phyloP scores from a whole-genome alignment of 2,113 vertebrate genomes.

The Alectura lathami region DNA sequence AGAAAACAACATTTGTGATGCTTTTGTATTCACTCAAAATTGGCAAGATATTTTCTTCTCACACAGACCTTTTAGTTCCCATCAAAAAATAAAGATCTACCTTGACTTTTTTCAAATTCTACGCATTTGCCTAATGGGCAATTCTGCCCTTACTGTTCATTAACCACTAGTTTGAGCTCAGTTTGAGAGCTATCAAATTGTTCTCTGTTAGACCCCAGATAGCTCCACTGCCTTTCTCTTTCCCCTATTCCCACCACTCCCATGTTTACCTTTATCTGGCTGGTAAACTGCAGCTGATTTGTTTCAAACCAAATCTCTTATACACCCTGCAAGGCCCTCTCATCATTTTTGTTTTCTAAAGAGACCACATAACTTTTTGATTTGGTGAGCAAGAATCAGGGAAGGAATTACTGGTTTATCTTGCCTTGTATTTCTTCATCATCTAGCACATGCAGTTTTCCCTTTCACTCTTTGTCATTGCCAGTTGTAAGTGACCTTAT shows the following conservation, averaged over 20 bases:
- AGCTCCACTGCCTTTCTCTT: neutral
- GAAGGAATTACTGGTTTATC: neutral
- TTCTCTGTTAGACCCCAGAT: neutral
- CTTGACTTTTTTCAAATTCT: neutral
- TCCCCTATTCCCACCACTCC: neutral
- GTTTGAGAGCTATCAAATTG: neutral
- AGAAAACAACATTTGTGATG: neutral
- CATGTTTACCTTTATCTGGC: neutral
- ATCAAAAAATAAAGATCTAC: neutral
- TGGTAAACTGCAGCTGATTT: neutral
- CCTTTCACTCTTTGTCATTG: neutral
- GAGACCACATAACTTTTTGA: neutral
- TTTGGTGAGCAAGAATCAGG: neutral
- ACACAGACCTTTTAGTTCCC: neutral
- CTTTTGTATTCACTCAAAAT: neutral
- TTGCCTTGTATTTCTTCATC: neutral
- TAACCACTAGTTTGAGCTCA: neutral
- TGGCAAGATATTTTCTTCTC: neutral
- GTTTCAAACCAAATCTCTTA: neutral
- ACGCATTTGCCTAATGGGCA: neutral
- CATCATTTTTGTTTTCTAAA: neutral
- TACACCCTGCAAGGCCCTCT: neutral
- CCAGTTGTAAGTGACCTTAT: neutral
- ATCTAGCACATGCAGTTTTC: neutral
- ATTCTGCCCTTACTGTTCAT: neutral